Conservation (phyloP, 2,113 vertebrate genomes). For the Microtus richardsoni region DNA sequence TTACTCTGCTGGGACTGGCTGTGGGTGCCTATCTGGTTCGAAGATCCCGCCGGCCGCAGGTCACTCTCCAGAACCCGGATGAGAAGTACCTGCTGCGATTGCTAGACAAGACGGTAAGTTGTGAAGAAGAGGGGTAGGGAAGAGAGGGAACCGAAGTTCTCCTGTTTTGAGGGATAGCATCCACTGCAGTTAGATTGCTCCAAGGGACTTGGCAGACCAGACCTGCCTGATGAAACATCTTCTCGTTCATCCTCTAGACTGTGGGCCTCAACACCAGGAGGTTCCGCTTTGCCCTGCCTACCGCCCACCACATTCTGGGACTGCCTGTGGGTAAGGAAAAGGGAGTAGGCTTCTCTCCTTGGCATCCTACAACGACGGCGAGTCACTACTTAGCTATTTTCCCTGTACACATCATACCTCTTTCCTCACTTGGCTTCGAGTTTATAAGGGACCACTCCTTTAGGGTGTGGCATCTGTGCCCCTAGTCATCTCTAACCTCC, state of each 20-base stretch:
- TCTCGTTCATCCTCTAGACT: constrained; percentile 76
- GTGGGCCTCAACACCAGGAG: constrained; percentile 86
- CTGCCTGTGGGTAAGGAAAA: constrained; percentile 86
- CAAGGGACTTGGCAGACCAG: neutral
- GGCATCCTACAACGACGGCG: neutral
- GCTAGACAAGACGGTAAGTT: constrained; percentile 85
- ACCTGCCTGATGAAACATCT: constrained; percentile 18
- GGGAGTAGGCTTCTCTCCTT: constrained; percentile 14
- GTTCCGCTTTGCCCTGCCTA: constrained; percentile 88
- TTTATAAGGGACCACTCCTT: neutral
- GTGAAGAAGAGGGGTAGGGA: neutral
- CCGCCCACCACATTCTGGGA: constrained; percentile 84
- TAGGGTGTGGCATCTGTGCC: constrained; percentile 27
- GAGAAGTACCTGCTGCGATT: constrained; percentile 87
- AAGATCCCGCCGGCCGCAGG: constrained; percentile 79
- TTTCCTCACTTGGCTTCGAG: neutral
- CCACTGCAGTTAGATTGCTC: neutral
- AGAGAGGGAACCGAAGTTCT: neutral
- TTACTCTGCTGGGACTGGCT: constrained; percentile 81
- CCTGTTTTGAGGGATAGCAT: neutral
- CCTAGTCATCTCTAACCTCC: neutral
- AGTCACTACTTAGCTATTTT: neutral
- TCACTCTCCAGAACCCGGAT: constrained; percentile 84
- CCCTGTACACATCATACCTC: neutral
- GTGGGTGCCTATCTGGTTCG: constrained; percentile 81